Evolutionary conservation across 2,888 invertebrate genomes (phyloP).

Genomic region (Pseudanteris insignis): DNA sequence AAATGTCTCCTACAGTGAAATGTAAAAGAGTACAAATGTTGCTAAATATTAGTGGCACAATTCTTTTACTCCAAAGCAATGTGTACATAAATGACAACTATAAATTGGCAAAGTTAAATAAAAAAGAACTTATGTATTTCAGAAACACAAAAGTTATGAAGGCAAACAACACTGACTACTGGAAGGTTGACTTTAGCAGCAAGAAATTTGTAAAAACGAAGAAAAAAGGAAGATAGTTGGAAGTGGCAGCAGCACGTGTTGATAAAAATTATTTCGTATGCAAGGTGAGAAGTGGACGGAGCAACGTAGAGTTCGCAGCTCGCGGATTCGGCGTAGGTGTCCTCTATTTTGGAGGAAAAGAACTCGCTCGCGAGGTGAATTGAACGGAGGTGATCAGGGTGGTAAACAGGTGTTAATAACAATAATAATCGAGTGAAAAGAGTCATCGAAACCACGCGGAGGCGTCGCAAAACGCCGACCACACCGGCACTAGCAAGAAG

Average conservation of each 20-base stretch:
- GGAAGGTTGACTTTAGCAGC: neutral
- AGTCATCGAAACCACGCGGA: slow-evolving; percentile 21
- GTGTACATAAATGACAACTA: too few relatives aligned
- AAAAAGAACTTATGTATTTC: too few relatives aligned
- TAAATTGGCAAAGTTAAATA: too few relatives aligned
- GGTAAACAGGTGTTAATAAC: neutral
- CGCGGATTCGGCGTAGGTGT: slow-evolving; percentile 15
- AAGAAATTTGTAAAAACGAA: slow-evolving; percentile 5
- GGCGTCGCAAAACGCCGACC: slow-evolving; percentile 17
- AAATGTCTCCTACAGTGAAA: too few relatives aligned
- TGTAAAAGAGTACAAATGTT: too few relatives aligned
- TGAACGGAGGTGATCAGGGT: slow-evolving; percentile 4
- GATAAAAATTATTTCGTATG: slow-evolving; percentile 58
- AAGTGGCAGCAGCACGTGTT: slow-evolving; percentile 28
- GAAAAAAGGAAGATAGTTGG: slow-evolving; percentile 3
- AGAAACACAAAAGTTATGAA: too few relatives aligned
- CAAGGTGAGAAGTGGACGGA: slow-evolving; percentile 48
- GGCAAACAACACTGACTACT: too few relatives aligned
- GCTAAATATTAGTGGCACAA: too few relatives aligned
- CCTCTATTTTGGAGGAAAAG: slow-evolving; percentile 20
- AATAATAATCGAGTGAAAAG: slow-evolving; percentile 13
- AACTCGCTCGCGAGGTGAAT: slow-evolving; percentile 15
- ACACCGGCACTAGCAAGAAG: slow-evolving; percentile 26
- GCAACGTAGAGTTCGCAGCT: slow-evolving; percentile 18
- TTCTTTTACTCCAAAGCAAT: too few relatives aligned